These are phyloP conservation scores for Zoanthus solanderi DNA, from an alignment of 92 coral and sea anemone species.

Conservation along the genomic window DNA sequence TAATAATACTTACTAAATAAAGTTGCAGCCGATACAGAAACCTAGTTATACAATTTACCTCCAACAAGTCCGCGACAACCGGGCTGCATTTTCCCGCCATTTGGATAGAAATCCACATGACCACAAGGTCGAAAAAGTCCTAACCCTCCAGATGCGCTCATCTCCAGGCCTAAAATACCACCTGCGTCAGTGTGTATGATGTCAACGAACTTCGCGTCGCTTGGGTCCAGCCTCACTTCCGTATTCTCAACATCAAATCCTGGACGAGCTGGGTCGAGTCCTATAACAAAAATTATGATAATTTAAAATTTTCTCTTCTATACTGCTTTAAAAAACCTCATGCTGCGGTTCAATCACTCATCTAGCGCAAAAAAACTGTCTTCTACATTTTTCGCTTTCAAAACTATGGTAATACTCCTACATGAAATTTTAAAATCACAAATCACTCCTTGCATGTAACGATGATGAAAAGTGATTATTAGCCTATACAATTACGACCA, in stretches of 20 bases:
- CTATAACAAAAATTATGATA: slow-evolving; percentile 26
- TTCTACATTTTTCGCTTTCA: too few relatives aligned
- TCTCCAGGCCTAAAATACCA: slow-evolving; percentile 53
- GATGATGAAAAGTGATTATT: too few relatives aligned
- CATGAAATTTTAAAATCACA: neutral
- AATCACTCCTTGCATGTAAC: too few relatives aligned
- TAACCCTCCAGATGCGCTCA: slow-evolving; percentile 60
- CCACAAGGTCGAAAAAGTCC: slow-evolving; percentile 88
- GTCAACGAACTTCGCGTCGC: slow-evolving; percentile 94
- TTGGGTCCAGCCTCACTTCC: slow-evolving; percentile 85
- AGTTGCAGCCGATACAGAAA: neutral
- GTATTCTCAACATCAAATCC: slow-evolving; percentile 78
- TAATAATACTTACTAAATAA: too few relatives aligned
- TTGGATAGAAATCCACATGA: slow-evolving; percentile 96
- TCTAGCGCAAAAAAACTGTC: too few relatives aligned
- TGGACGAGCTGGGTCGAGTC: slow-evolving; percentile 95
- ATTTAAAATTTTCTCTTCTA: too few relatives aligned
- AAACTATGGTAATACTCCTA: too few relatives aligned
- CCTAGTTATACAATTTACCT: slow-evolving; percentile 23
- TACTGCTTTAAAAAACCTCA: too few relatives aligned
- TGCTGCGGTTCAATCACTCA: too few relatives aligned
- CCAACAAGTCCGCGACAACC: slow-evolving; percentile 79
- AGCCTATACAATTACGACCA: too few relatives aligned
- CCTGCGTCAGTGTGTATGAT: slow-evolving; percentile 89
- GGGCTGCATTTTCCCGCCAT: slow-evolving; percentile 93